Conservation (phyloP, 2,797 vertebrate species). For the Melanotaenia boesemani region DNA sequence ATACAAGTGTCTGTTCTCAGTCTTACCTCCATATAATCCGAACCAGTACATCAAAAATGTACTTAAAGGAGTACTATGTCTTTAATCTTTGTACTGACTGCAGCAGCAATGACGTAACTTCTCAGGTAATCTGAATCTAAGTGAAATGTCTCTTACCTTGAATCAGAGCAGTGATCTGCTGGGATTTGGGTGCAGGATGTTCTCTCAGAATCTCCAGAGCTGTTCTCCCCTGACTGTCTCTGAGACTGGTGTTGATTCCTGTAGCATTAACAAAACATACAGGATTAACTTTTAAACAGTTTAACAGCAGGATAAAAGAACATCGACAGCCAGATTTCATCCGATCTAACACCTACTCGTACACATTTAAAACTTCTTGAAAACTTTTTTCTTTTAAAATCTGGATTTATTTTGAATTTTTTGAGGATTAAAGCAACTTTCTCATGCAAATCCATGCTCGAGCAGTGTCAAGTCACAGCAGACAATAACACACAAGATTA, state of each 20-base stretch:
- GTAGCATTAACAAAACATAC: conserved; percentile 25
- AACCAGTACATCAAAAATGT: background rate
- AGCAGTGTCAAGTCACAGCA: background rate
- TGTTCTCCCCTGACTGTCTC: conserved; percentile 90
- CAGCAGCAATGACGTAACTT: conserved; percentile 10
- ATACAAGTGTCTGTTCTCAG: background rate
- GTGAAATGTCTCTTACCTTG: conserved; percentile 84
- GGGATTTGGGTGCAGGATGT: conserved; percentile 94
- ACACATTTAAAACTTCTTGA: background rate
- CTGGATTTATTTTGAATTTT: background rate
- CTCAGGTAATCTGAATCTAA: background rate
- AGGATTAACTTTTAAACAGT: background rate
- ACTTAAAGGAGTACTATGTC: background rate
- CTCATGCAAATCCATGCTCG: background rate
- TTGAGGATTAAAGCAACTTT: background rate
- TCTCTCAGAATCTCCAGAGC: conserved; percentile 95
- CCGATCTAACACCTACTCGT: background rate
- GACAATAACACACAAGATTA: background rate
- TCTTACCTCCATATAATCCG: background rate
- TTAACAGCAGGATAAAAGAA: background rate
- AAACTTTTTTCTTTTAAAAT: background rate
- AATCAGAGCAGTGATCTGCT: conserved; percentile 93
- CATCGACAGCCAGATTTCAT: background rate
- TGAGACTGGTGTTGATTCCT: conserved; percentile 94
- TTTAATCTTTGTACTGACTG: conserved; percentile 3